Conservation (phyloP, 1,140 invertebrate genomes). For the Battus philenor region DNA sequence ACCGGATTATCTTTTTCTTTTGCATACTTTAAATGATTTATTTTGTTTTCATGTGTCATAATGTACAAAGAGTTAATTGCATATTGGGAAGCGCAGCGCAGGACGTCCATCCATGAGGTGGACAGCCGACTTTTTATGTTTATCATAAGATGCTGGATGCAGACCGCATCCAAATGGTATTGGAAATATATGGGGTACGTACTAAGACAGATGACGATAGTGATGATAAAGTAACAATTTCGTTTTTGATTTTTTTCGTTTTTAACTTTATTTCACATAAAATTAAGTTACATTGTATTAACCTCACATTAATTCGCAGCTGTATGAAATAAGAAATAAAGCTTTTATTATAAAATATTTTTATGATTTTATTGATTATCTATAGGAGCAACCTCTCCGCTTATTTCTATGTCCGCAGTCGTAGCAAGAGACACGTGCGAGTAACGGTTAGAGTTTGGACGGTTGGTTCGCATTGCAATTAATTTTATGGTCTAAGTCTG, state of each 20-base stretch:
- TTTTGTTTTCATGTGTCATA: too few species aligned
- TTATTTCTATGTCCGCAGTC: not conserved
- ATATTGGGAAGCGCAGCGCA: too few species aligned
- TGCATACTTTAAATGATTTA: too few species aligned
- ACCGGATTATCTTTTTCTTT: too few species aligned
- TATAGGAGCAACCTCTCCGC: not conserved
- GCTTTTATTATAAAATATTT: not conserved
- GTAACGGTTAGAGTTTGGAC: conserved; percentile 10
- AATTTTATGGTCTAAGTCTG: conserved; percentile 16
- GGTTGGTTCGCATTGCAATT: conserved; percentile 15
- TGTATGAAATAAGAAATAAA: not conserved
- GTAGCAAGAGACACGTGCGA: conserved; percentile 3
- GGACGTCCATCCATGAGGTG: too few species aligned
- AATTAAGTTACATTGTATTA: not conserved
- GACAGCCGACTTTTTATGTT: too few species aligned
- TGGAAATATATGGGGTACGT: too few species aligned
- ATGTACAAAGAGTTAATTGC: too few species aligned
- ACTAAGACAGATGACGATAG: too few species aligned
- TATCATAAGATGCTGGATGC: too few species aligned
- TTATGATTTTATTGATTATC: not conserved
- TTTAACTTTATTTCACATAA: not conserved
- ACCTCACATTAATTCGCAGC: not conserved
- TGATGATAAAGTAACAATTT: too few species aligned
- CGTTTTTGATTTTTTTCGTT: not conserved
- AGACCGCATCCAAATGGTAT: too few species aligned